Percentiles rank a stretch among this genome's conserved stretches.
Conservation (phyloP, 2,113 vertebrate genomes). For the Phyllostomus discolor region DNA sequence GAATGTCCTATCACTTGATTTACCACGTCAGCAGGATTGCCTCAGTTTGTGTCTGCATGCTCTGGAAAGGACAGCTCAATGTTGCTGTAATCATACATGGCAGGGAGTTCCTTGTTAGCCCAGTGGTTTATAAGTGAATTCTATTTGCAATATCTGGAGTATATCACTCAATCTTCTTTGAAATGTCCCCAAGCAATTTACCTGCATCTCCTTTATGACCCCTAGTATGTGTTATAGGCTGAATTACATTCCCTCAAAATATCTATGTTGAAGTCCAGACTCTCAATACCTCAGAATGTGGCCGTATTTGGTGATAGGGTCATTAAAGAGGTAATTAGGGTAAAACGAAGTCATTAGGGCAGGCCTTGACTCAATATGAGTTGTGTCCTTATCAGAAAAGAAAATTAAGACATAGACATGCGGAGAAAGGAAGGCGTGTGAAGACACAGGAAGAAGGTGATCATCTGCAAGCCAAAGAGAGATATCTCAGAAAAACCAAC, state of each 20-base stretch:
- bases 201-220: background rate
- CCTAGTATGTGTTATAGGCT: background rate
- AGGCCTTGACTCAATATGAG: background rate
- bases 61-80: background rate
- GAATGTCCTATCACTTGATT: background rate
- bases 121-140: background rate
- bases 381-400: background rate
- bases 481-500: background rate
- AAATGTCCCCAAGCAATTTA: constrained; percentile 5
- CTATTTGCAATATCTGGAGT: background rate
- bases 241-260: background rate
- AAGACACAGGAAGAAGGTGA: background rate
- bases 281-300: background rate
- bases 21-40: background rate
- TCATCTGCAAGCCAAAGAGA: background rate
- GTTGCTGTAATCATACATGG: background rate
- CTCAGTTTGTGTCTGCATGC: background rate
- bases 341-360: background rate
- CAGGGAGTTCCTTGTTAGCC: background rate
- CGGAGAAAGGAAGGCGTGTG: background rate
- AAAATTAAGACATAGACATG: background rate
- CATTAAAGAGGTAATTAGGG: background rate
- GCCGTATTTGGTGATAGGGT: background rate
- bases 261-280: background rate
- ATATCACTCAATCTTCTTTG: background rate